Evolutionary conservation across 2,797 vertebrate species (phyloP).

Genomic region (Coendou prehensilis): DNA sequence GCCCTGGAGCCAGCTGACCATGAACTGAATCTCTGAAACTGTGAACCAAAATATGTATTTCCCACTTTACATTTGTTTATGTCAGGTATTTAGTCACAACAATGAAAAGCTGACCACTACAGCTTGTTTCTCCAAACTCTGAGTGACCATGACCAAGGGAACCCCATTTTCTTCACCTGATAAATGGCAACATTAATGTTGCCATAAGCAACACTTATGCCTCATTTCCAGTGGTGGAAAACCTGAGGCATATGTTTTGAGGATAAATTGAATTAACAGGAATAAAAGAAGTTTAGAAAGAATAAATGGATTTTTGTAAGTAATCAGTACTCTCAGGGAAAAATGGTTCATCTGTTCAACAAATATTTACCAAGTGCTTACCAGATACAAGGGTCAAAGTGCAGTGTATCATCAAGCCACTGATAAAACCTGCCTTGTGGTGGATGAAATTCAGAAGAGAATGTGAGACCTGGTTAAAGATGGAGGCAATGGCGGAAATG

Average conservation of each 20-base stretch:
- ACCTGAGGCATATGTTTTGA: background rate
- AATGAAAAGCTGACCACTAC: background rate
- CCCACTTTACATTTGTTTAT: background rate
- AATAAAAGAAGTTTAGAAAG: constrained; percentile 8
- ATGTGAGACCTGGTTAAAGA: background rate
- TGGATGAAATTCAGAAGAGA: constrained; percentile 17
- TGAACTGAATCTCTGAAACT: background rate
- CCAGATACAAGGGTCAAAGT: constrained; percentile 3
- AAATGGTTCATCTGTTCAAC: constrained; percentile 6
- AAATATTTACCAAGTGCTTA: constrained; percentile 45
- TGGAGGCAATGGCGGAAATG: background rate
- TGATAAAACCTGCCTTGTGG: background rate
- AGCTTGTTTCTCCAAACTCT: background rate
- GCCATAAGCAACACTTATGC: too few species aligned
- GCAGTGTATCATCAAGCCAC: background rate
- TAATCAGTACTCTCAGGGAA: background rate
- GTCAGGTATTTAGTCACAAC: background rate
- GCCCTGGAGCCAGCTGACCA: background rate
- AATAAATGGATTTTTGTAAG: constrained; percentile 2
- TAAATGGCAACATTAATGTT: background rate
- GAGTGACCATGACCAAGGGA: background rate
- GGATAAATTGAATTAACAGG: background rate
- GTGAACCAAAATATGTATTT: background rate
- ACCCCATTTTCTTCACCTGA: background rate
- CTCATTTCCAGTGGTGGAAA: background rate